Percentiles rank a stretch among this genome's conserved stretches.
Conservation (phyloP, 2,113 vertebrate genomes). For the Irena cyanogastra region DNA sequence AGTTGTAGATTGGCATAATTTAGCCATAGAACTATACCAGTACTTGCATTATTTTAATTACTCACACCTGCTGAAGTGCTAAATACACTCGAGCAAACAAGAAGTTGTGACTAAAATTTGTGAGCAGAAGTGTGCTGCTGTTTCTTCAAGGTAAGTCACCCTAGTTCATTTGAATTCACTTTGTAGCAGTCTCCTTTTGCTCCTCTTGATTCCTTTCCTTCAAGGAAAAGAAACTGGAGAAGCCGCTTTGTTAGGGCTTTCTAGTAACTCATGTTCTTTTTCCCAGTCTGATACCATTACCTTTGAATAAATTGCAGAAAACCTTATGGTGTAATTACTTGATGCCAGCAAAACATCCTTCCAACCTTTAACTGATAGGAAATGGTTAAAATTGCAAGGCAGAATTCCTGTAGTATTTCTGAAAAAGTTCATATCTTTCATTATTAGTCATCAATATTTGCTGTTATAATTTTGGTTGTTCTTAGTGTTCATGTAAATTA, state of each 20-base stretch:
- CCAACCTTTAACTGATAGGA: neutral
- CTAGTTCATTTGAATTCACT: neutral
- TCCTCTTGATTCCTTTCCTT: neutral
- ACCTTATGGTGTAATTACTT: neutral
- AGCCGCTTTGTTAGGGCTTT: neutral
- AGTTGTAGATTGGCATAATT: neutral
- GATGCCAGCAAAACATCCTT: neutral
- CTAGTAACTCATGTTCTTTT: neutral
- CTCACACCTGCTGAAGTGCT: neutral
- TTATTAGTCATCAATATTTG: neutral
- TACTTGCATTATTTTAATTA: neutral
- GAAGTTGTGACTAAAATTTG: neutral
- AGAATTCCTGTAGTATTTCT: neutral
- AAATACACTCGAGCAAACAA: neutral
- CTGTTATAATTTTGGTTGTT: neutral
- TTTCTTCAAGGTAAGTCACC: neutral
- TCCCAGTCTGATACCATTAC: neutral
- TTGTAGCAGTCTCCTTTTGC: neutral
- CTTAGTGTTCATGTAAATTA: neutral
- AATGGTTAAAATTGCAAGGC: neutral
- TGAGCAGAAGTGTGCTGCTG: neutral
- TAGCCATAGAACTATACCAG: neutral
- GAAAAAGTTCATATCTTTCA: fast-evolving
- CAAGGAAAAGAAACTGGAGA: neutral
- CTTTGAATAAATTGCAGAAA: neutral